Evolutionary conservation across 2,113 vertebrate species (phyloP), one percentile per base, ranked within the genome.

Genomic region (Misgurnus anguillicaudatus): DNA sequence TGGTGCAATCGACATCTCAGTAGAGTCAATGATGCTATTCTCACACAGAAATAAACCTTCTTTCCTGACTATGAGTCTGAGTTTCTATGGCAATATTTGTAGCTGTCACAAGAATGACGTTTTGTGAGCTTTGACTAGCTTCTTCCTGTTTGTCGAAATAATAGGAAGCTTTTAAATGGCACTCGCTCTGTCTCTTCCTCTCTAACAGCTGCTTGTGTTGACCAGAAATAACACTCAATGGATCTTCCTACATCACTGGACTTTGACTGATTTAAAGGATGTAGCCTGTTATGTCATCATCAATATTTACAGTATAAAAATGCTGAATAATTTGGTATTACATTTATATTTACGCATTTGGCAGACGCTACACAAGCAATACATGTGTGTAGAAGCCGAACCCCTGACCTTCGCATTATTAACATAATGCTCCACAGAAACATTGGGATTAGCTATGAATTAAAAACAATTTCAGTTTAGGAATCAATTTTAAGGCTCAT

Each of bases 131-230:
- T 75, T 64, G 67, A 9, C 69, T 65, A 68, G 42, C 80, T 78
- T 9, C 64, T 74, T 84, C 79, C 79, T 81, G 83, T 64, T 58
- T 69, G 62, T 57, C 65, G 78, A 70, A 74, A 81, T 81, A 57
- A 84, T 45, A 60, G 83, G 64, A 84, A 84, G 70, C 41, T 55
- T 60, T 47, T 16, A 9, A 58, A 78, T 53, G 58, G 57, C 83
- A 81, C 83, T 75, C 58, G 5, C 70, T 78, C 24, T 1, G n/a
- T 78, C 63, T 78, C 63, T 84, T 84, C 69, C 64, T 71, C 77
- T 75, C 62, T 58, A 60, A 73, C 64, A 80, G 66, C 79, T 74
- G 79, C 68, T 63, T 75, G 65, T 60, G 53, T 67, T 41, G 24
- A 16, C 51, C 41, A 71, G 48, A 71, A 79, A 60, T 79, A 66